Evolutionary conservation across 2,888 invertebrate genomes (phyloP).

Genomic region (Geophilus truncorum): DNA sequence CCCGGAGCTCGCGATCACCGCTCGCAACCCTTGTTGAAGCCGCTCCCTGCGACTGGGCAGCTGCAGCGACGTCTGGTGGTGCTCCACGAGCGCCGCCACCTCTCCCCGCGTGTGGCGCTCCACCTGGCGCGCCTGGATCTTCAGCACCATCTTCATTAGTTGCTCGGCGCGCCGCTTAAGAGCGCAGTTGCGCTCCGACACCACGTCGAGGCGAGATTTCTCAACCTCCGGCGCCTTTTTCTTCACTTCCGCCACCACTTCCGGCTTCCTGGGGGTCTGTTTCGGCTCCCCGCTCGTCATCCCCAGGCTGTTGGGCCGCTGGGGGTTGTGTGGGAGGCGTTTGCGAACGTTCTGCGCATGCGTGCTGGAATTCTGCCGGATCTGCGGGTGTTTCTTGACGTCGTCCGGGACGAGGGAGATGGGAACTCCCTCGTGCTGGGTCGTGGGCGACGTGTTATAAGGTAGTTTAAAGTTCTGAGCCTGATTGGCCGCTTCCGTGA

Average conservation of each 20-base stretch:
- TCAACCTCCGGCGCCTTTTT: no score
- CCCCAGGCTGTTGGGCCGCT: neutral
- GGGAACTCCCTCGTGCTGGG: neutral
- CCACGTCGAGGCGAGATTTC: neutral
- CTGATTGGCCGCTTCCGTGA: conserved; percentile 63
- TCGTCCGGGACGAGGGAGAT: neutral
- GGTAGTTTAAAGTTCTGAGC: conserved; percentile 45
- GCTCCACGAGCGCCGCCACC: conserved; percentile 67
- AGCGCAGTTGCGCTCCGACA: conserved; percentile 53
- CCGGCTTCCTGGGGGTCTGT: neutral
- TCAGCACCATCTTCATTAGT: conserved; percentile 65
- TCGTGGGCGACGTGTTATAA: conserved; percentile 40
- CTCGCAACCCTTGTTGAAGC: neutral
- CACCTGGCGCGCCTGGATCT: conserved; percentile 67
- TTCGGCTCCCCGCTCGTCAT: conserved; percentile 23
- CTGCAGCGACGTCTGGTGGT: conserved; percentile 56
- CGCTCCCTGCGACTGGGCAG: conserved; percentile 40
- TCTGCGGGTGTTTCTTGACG: neutral
- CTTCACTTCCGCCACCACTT: no score
- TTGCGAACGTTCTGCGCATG: neutral
- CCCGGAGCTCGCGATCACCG: conserved; percentile 34
- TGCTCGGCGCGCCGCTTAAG: conserved; percentile 62
- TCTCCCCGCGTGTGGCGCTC: conserved; percentile 75
- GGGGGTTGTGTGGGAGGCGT: neutral
- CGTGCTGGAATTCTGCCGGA: neutral